Percentiles rank a stretch among this genome's conserved stretches.
Conservation (phyloP, 2,113 vertebrate genomes). For the Apodemus speciosus region DNA sequence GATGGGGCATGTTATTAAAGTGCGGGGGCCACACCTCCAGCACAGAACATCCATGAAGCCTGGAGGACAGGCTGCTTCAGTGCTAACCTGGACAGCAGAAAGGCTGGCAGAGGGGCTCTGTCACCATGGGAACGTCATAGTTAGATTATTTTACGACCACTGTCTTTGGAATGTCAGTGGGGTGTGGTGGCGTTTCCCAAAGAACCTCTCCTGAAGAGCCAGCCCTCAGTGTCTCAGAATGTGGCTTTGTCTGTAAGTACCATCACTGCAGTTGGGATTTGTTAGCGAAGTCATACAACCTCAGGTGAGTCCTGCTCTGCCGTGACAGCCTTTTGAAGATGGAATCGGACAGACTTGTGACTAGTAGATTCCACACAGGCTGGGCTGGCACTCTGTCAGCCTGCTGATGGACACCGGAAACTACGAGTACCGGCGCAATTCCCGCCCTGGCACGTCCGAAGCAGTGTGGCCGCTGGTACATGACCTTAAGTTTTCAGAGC, state of each 20-base stretch:
- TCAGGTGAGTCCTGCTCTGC: background rate
- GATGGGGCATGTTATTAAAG: background rate
- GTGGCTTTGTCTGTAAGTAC: background rate
- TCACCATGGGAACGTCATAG: accelerated
- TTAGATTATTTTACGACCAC: background rate
- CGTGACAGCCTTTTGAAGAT: background rate
- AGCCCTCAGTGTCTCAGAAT: background rate
- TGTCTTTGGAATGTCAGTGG: background rate
- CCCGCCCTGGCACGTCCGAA: background rate
- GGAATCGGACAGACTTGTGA: too few relatives aligned
- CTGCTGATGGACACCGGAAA: accelerated
- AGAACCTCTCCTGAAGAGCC: background rate
- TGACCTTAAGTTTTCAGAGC: background rate
- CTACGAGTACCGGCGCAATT: background rate
- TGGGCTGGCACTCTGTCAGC: background rate
- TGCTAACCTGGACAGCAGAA: background rate
- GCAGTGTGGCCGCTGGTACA: too few relatives aligned
- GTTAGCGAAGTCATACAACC: background rate
- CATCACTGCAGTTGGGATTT: background rate
- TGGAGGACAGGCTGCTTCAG: background rate
- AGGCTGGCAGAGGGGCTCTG: background rate
- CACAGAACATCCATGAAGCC: accelerated
- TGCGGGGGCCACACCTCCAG: background rate
- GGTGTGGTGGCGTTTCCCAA: background rate
- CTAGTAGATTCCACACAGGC: background rate